Conservation (phyloP, 2,888 invertebrate species). For the Epicampocera succincta region DNA sequence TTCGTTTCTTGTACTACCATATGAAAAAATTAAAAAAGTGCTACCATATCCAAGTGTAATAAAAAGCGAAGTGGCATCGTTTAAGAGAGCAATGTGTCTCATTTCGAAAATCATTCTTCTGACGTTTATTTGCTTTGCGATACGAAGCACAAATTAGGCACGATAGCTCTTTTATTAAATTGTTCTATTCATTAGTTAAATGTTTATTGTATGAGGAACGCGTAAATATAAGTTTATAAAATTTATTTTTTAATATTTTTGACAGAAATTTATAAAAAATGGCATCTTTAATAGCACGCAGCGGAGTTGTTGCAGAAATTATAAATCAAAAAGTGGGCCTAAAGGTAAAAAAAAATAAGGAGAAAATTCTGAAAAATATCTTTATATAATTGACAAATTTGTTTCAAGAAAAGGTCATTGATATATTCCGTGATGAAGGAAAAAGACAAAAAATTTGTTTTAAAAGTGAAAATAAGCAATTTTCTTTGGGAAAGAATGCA, state of each 20-base stretch:
- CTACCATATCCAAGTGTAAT: not conserved
- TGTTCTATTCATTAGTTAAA: slow-evolving; percentile 35
- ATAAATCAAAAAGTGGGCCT: slow-evolving; percentile 86
- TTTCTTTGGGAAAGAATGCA: not conserved
- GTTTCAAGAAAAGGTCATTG: slow-evolving; percentile 12
- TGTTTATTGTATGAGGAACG: slow-evolving; percentile 36
- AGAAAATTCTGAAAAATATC: not conserved
- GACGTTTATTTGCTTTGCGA: slow-evolving; percentile 67
- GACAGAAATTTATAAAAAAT: slow-evolving; percentile 79
- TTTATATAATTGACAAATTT: not conserved
- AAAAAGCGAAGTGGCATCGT: slow-evolving; percentile 12
- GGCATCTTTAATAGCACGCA: slow-evolving; percentile 90
- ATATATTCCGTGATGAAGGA: slow-evolving; percentile 16
- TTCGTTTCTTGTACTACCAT: not conserved
- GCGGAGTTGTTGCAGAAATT: slow-evolving; percentile 87
- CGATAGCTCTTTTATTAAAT: not conserved
- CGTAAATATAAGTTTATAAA: slow-evolving; percentile 25
- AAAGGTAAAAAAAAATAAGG: slow-evolving; percentile 85
- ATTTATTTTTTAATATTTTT: slow-evolving; percentile 49
- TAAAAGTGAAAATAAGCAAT: slow-evolving; percentile 2
- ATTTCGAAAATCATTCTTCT: slow-evolving; percentile 61
- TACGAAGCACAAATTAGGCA: slow-evolving; percentile 39
- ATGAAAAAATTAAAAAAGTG: not conserved
- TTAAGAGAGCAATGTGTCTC: too few species aligned
- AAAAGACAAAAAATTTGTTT: slow-evolving; percentile 47